Evolutionary conservation across 2,113 vertebrate genomes (phyloP).

Genomic region (Willisornis vidua): DNA sequence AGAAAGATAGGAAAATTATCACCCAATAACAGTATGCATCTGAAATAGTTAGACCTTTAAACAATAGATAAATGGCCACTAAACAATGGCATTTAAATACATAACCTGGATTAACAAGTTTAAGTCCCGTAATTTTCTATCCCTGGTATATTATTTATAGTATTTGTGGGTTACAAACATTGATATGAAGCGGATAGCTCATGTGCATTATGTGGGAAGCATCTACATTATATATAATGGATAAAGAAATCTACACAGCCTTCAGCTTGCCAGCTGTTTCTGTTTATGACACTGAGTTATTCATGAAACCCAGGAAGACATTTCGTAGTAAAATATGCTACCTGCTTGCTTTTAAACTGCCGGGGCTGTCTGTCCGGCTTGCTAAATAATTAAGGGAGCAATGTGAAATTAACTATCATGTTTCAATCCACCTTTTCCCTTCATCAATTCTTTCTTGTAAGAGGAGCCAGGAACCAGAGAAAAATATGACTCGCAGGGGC

Average conservation of each 20-base stretch:
- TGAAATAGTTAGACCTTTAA: conserved; percentile 29
- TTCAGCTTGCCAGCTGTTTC: conserved; percentile 72
- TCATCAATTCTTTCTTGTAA: conserved; percentile 21
- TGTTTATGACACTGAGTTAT: conserved; percentile 68
- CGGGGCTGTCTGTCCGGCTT: background rate
- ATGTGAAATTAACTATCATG: conserved; percentile 37
- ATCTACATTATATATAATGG: conserved; percentile 53
- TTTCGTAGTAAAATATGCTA: conserved; percentile 64
- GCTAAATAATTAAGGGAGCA: conserved; percentile 52
- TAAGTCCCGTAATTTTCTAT: conserved; percentile 1
- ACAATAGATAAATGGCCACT: conserved; percentile 38
- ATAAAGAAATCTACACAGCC: conserved; percentile 62
- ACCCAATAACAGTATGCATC: background rate
- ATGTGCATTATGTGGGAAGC: background rate
- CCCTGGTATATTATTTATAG: conserved; percentile 2
- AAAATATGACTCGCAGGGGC: conserved; percentile 33
- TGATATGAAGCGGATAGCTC: background rate
- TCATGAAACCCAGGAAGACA: conserved; percentile 57
- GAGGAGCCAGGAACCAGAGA: background rate
- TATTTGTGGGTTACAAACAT: background rate
- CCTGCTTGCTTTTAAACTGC: conserved; percentile 58
- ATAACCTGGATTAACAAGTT: conserved; percentile 13
- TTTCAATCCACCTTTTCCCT: conserved; percentile 28
- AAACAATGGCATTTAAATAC: conserved; percentile 33
- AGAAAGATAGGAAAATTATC: background rate